Evolutionary conservation across 2,888 invertebrate species (phyloP).

Genomic region (Lasius platythorax): DNA sequence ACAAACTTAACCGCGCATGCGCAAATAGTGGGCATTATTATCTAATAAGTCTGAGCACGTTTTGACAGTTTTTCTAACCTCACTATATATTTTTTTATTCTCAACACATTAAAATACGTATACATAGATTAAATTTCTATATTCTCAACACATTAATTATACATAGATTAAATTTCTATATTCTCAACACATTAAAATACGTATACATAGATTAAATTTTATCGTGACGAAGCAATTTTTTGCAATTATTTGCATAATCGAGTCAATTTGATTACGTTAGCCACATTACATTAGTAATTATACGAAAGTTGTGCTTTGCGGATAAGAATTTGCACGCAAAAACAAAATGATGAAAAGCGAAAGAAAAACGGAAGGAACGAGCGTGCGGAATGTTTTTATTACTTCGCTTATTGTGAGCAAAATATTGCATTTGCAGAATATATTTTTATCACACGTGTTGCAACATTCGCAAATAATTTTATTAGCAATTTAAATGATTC

Average conservation of each 20-base stretch:
- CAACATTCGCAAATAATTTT: neutral
- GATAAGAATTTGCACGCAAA: neutral
- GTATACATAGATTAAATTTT: neutral
- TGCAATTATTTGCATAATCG: neutral
- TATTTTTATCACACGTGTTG: neutral
- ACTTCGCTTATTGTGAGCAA: slow-evolving; percentile 75
- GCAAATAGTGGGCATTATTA: too few relatives aligned
- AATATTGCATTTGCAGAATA: neutral
- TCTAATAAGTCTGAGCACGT: too few relatives aligned
- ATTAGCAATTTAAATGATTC: neutral
- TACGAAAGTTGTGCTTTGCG: neutral
- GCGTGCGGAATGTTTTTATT: slow-evolving; percentile 64
- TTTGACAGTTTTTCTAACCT: too few relatives aligned
- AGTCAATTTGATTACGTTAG: neutral
- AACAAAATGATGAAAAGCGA: slow-evolving; percentile 51
- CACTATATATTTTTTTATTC: too few relatives aligned
- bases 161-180: too few relatives aligned
- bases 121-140: too few relatives aligned
- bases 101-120: too few relatives aligned
- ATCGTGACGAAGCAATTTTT: neutral
- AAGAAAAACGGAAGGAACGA: neutral
- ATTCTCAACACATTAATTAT: too few relatives aligned
- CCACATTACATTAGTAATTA: neutral
- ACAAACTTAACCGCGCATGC: too few relatives aligned
- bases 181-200: too few relatives aligned